phyloP scores from a whole-genome alignment of 2,797 vertebrate genomes.

The Sebastes nivosus region DNA sequence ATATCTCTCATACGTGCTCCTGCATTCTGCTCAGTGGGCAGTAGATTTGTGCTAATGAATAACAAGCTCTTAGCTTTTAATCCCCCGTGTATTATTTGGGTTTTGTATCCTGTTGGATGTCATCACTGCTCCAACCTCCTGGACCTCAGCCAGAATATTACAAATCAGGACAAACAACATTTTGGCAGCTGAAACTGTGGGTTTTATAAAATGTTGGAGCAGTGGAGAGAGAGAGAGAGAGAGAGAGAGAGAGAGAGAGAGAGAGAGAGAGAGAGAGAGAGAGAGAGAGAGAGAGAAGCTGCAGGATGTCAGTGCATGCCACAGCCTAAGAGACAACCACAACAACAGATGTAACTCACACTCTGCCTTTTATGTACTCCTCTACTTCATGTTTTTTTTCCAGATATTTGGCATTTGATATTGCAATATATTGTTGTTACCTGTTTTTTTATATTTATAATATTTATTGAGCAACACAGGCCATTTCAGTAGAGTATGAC shows the following conservation, averaged over 20 bases:
- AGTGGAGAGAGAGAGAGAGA: background rate
- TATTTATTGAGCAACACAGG: rapidly evolving
- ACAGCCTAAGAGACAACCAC: too few species aligned
- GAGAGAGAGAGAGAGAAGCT: background rate
- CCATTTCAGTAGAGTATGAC: too few species aligned
- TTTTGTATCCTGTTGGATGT: background rate
- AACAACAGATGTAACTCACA: too few species aligned
- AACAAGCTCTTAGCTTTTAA: background rate
- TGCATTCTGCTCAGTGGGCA: background rate
- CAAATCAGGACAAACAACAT: background rate
- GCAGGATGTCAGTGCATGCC: too few species aligned
- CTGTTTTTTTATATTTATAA: too few species aligned
- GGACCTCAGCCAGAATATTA: background rate
- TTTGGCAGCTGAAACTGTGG: background rate
- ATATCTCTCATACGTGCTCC: background rate
- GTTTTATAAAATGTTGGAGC: too few species aligned
- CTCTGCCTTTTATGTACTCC: too few species aligned
- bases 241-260: too few species aligned
- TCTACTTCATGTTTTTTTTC: too few species aligned
- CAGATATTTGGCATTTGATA: too few species aligned
- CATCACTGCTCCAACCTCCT: background rate
- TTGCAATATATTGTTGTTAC: too few species aligned
- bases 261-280: too few species aligned
- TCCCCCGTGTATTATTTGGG: background rate
- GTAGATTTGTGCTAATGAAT: background rate